Conservation (phyloP, 2,113 vertebrate species). For the Ceuthmochares aereus region DNA sequence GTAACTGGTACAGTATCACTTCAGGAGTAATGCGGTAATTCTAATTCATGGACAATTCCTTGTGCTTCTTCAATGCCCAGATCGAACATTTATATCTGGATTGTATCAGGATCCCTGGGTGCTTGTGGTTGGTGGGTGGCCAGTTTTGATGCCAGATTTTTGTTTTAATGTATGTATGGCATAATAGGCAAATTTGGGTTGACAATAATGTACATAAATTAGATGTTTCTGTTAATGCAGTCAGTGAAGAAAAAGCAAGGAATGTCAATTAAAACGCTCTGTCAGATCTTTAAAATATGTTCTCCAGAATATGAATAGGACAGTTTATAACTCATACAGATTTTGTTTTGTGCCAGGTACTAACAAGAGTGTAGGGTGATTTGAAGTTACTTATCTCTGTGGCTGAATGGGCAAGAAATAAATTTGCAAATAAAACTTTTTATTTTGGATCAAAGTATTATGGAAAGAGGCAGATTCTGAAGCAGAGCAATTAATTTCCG, state of each 20-base stretch:
- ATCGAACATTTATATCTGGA: background rate
- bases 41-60: background rate
- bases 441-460: background rate
- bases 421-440: background rate
- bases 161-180: background rate
- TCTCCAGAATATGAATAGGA: background rate
- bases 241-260: background rate
- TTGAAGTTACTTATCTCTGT: background rate
- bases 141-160: background rate
- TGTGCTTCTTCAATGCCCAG: background rate
- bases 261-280: background rate
- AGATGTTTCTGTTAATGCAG: background rate
- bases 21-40: background rate
- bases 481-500: slow-evolving; percentile 12
- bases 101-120: background rate
- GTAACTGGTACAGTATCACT: background rate
- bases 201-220: background rate
- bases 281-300: background rate
- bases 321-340: background rate
- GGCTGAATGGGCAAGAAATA: background rate
- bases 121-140: background rate
- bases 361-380: rapidly evolving
- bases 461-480: background rate
- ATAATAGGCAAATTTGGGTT: background rate
- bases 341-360: background rate